These are phyloP conservation scores for Mya arenaria DNA, from an alignment of 1,140 invertebrate species.

Conservation along the genomic window DNA sequence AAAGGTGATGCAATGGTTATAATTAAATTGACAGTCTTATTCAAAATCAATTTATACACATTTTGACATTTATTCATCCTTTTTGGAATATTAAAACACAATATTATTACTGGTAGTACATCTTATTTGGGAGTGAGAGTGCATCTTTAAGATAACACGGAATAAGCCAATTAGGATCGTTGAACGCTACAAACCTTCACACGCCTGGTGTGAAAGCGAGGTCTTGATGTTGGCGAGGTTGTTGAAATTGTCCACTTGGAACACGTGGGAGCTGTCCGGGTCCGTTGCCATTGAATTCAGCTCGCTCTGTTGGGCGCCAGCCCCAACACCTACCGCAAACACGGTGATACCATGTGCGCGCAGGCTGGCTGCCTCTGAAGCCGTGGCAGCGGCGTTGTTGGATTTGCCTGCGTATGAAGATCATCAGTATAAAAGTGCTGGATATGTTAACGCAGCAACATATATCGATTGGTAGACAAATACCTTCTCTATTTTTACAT, in stretches of 20 bases:
- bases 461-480: not conserved
- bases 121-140: too few relatives aligned
- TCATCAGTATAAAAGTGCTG: not conserved
- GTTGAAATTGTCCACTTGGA: constrained; percentile 64
- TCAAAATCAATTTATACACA: too few relatives aligned
- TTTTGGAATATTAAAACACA: too few relatives aligned
- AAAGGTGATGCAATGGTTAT: too few relatives aligned
- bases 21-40: too few relatives aligned
- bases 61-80: too few relatives aligned
- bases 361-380: constrained; percentile 23
- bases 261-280: constrained; percentile 66
- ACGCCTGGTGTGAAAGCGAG: constrained; percentile 58
- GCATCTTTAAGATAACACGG: too few relatives aligned
- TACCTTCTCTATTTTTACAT: too few relatives aligned
- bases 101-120: too few relatives aligned
- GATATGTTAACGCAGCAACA: not conserved
- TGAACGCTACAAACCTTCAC: constrained; percentile 47
- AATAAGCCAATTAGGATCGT: too few relatives aligned
- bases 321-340: constrained; percentile 71
- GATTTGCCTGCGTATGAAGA: constrained; percentile 36
- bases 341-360: constrained; percentile 62
- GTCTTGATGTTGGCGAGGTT: constrained; percentile 60
- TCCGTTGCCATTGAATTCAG: constrained; percentile 67
- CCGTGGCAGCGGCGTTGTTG: constrained; percentile 40
- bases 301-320: constrained; percentile 49